Evolutionary conservation across 2,113 vertebrate genomes (phyloP).

Genomic region (Mirounga angustirostris): DNA sequence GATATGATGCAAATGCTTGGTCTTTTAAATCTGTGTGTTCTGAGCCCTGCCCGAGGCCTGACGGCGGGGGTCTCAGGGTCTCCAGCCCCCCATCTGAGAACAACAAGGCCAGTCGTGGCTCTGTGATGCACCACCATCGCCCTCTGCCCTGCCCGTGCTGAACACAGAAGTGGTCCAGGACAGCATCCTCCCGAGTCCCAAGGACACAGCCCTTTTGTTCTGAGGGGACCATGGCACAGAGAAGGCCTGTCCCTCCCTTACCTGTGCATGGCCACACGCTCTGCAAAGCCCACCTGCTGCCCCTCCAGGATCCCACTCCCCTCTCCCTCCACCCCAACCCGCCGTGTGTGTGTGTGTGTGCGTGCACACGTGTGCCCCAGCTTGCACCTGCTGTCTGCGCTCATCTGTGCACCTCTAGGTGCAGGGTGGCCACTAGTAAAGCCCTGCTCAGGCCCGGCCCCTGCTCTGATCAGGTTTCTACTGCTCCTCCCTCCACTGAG

Average conservation of each 20-base stretch:
- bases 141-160: background rate
- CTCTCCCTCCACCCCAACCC: background rate
- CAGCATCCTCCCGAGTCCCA: background rate
- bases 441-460: background rate
- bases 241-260: background rate
- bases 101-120: background rate
- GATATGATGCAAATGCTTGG: background rate
- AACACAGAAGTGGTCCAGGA: background rate
- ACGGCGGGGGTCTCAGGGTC: background rate
- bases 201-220: background rate
- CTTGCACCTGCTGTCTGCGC: accelerated
- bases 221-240: background rate
- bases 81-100: background rate
- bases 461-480: background rate
- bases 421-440: background rate
- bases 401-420: background rate
- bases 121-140: accelerated
- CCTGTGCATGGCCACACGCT: accelerated
- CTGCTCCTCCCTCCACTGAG: background rate
- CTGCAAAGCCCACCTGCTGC: background rate
- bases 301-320: background rate
- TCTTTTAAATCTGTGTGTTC: background rate
- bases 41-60: background rate
- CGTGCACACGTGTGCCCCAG: background rate
- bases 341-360: background rate